Percentiles rank a stretch among this genome's conserved stretches.
Conservation (phyloP, 2,888 invertebrate genomes). For the Itoplectis maculator region DNA sequence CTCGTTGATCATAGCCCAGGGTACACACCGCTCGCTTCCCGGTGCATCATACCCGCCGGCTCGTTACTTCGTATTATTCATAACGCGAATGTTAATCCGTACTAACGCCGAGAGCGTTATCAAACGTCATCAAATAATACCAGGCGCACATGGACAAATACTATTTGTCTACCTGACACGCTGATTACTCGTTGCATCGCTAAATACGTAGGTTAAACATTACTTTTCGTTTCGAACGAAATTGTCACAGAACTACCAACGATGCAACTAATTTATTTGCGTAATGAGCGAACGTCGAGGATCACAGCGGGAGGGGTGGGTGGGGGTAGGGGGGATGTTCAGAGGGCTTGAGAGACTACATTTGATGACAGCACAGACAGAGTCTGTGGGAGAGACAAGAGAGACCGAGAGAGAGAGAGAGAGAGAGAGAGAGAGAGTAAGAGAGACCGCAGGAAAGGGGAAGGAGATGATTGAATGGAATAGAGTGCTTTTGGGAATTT, state of each 20-base stretch:
- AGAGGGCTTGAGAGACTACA: not conserved
- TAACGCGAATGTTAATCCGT: not conserved
- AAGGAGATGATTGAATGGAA: slow-evolving; percentile 8
- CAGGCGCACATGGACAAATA: not conserved
- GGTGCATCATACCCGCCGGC: not conserved
- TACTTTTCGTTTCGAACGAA: not conserved
- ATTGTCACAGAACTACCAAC: not conserved
- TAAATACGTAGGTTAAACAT: not conserved
- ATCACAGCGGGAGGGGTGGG: too few relatives aligned
- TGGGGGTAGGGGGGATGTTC: not conserved
- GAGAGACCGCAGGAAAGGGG: not conserved
- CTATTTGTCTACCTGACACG: not conserved
- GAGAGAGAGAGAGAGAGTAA: not conserved
- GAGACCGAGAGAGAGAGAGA: not conserved
- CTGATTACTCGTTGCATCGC: not conserved
- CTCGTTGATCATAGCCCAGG: not conserved
- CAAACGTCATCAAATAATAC: not conserved
- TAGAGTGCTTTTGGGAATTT: slow-evolving; percentile 1
- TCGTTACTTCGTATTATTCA: not conserved
- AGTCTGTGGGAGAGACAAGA: not conserved
- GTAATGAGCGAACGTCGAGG: not conserved
- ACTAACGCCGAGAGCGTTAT: not conserved
- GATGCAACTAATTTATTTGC: not conserved
- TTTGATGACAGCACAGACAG: slow-evolving; percentile 3
- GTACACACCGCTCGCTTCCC: not conserved